phyloP scores from a whole-genome alignment of 1,140 invertebrate genomes.

The Tribolium castaneum region DNA sequence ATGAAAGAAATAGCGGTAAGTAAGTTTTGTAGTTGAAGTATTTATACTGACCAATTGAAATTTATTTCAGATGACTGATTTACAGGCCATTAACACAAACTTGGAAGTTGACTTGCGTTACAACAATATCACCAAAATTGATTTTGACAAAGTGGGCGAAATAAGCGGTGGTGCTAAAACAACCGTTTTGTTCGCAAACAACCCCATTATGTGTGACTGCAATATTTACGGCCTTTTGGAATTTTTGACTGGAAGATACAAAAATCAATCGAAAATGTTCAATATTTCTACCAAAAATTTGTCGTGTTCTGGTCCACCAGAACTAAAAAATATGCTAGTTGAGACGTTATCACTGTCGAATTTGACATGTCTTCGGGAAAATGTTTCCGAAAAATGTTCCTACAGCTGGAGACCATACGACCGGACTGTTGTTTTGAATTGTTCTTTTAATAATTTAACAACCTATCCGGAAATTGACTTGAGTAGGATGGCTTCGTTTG shows the following conservation, averaged over 20 bases:
- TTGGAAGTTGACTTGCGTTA: not conserved
- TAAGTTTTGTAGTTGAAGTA: not conserved
- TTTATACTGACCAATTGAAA: not conserved
- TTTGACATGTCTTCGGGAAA: conserved; percentile 2
- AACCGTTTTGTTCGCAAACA: not conserved
- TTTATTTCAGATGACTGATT: not conserved
- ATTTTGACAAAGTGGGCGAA: not conserved
- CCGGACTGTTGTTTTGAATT: conserved; percentile 17
- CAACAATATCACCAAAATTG: not conserved
- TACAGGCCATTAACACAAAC: not conserved
- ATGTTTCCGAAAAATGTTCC: conserved; percentile 19
- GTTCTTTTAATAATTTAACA: conserved; percentile 32
- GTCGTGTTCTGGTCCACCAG: not conserved
- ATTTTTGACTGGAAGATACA: conserved; percentile 21
- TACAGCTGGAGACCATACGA: conserved; percentile 38
- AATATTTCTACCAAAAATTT: not conserved
- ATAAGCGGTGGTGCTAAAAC: not conserved
- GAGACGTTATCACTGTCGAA: not conserved
- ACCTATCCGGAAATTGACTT: not conserved
- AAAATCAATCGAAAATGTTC: not conserved
- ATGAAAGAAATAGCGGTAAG: not conserved
- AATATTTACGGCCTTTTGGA: conserved; percentile 36
- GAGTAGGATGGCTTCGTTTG: not conserved
- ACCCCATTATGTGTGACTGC: conserved; percentile 45
- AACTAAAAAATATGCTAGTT: not conserved